Base-by-base conservation (phyloP, 2,797 vertebrate species). In the Microctenopoma lineatum region DNA sequence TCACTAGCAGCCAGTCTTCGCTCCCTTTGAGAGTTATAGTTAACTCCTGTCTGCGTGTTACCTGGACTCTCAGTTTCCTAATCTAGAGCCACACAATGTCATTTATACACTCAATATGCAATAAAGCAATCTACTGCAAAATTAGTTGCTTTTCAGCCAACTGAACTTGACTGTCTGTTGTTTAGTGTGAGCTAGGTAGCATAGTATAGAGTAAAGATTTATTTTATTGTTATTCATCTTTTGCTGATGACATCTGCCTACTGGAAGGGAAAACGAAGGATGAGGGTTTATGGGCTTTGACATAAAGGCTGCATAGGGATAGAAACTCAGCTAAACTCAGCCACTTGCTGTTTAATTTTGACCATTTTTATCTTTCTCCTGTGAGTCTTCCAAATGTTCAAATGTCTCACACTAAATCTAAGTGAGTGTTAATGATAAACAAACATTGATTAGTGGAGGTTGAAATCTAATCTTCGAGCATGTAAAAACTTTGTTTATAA, bases 1-100 rank as follows among this genome's bases (percentile, higher is more conserved):
- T 59, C 42, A 41, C 41, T 66, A 6, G 50, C 70, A 66, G 73
- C 68, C 58, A 73, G 48, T 39, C 26, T 11, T 25, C 36, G 41
- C 18, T 72, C 29, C 36, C 18, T 59, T 59, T 47, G 60, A 45
- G 66, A 52, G 66, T 70, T 65, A n/a, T 32, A 4, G 2, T 18
- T 54, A 36, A 32, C 52, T 73, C 13, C 48, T 67, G 63, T 13
- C 42, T 26, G 47, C 41, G 42, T 61, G 34, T 48, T 60, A 54
- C 47, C 59, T 57, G 45, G 3, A 4, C 27, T 29, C 27, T 29
- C 27, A 29, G 27, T 29, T 21, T 2, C 21, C 21, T 21, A 21
- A 21, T 54, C 41, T 79, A 34, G 56, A 57, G 52, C 59, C 65
- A 59, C 61, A 21, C 21, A 21, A 21, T 21, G 21, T 21, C 21